Conservation (phyloP, 2,113 vertebrate species). For the Girardinichthys multiradiatus region DNA sequence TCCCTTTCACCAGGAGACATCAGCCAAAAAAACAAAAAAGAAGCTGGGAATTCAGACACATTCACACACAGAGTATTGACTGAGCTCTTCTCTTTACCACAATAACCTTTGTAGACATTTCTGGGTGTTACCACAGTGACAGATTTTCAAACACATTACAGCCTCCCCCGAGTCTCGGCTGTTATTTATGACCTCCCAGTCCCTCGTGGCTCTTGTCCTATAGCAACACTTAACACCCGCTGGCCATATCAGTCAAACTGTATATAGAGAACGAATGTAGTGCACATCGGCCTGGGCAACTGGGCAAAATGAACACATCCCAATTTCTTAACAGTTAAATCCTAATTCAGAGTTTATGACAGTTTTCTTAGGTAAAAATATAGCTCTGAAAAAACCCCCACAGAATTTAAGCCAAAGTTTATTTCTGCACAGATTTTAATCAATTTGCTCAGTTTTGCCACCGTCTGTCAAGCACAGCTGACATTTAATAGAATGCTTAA, state of each 20-base stretch:
- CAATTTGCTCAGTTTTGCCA: too few relatives aligned
- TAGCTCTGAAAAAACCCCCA: too few relatives aligned
- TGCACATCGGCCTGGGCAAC: neutral
- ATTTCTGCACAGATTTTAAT: too few relatives aligned
- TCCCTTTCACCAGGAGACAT: conserved; percentile 13
- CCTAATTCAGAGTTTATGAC: too few relatives aligned
- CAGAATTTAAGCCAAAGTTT: too few relatives aligned
- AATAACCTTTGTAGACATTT: conserved; percentile 50
- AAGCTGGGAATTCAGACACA: conserved; percentile 18
- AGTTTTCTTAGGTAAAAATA: too few relatives aligned
- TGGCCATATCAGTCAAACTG: neutral
- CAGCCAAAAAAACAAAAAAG: conserved; percentile 4
- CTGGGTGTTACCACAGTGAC: conserved; percentile 43
- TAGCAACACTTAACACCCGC: conserved; percentile 18
- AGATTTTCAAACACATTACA: conserved; percentile 24
- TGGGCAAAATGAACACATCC: too few relatives aligned
- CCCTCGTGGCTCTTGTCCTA: conserved; percentile 10
- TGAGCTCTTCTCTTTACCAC: conserved; percentile 8
- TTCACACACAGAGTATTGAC: conserved; percentile 28
- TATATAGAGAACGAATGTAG: neutral
- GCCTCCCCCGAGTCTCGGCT: conserved; percentile 1
- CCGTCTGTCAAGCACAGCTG: too few relatives aligned
- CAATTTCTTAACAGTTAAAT: too few relatives aligned
- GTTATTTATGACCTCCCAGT: conserved; percentile 43
- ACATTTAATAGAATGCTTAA: too few relatives aligned